Evolutionary conservation across 1,140 invertebrate species (phyloP).

Genomic region (Hylaeus volcanicus): DNA sequence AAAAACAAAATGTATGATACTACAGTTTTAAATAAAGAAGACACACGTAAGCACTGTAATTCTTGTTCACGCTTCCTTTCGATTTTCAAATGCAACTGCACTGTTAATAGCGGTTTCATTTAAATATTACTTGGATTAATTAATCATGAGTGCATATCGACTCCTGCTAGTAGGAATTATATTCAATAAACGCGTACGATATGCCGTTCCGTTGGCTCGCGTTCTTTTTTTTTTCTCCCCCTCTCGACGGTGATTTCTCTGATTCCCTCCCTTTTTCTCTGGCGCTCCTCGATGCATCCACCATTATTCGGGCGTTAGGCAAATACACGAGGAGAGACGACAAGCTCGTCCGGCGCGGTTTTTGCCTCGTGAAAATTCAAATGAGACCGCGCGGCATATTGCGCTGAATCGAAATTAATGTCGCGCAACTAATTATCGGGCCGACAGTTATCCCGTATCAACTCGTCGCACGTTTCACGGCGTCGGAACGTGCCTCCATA

Average conservation of each 20-base stretch:
- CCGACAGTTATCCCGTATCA: slow-evolving; percentile 52
- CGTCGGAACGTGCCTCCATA: slow-evolving; percentile 8
- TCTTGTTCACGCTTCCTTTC: too few relatives aligned
- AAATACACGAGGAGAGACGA: slow-evolving; percentile 74
- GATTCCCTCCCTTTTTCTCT: slow-evolving; percentile 40
- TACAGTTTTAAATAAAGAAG: too few relatives aligned
- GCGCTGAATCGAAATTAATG: slow-evolving; percentile 80
- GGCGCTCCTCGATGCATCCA: slow-evolving; percentile 58
- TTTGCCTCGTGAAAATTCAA: slow-evolving; percentile 78
- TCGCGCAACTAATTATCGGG: slow-evolving; percentile 77
- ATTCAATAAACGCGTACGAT: not conserved
- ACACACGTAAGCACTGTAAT: too few relatives aligned
- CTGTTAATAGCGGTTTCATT: too few relatives aligned
- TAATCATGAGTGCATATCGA: not conserved
- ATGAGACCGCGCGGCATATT: slow-evolving; percentile 78
- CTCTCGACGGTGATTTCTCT: slow-evolving; percentile 44
- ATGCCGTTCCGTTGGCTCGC: slow-evolving; percentile 1
- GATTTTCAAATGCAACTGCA: too few relatives aligned
- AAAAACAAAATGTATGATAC: too few relatives aligned
- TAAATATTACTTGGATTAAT: too few relatives aligned
- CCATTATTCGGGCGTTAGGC: slow-evolving; percentile 79
- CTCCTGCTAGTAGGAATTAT: not conserved
- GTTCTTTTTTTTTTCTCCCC: slow-evolving; percentile 27
- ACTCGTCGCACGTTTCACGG: not conserved
- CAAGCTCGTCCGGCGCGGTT: slow-evolving; percentile 71